A percentile compares a stretch with the other conserved stretches of the same genome.
Evolutionary conservation across 2,888 invertebrate species (phyloP).

Genomic region (Mermis nigrescens): DNA sequence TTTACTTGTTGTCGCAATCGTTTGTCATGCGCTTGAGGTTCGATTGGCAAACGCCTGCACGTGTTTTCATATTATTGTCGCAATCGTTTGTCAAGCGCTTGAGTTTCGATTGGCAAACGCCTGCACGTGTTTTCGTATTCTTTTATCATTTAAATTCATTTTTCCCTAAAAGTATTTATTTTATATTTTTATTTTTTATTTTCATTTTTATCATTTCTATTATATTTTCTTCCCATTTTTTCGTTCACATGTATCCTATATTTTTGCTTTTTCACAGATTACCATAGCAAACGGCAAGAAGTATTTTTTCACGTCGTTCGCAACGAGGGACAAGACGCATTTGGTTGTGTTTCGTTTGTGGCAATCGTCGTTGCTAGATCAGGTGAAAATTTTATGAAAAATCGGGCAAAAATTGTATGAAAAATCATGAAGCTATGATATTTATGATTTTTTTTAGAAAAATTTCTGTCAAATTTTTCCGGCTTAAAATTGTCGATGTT

Average conservation of each 20-base stretch:
- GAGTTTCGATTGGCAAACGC: not conserved
- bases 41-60: too few relatives aligned
- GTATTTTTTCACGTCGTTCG: slow-evolving; percentile 81
- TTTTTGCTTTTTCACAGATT: not conserved
- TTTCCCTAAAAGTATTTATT: too few relatives aligned
- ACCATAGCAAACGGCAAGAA: slow-evolving; percentile 52
- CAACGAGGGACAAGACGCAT: slow-evolving; percentile 77
- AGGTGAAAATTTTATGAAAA: slow-evolving; percentile 39
- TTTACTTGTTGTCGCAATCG: too few relatives aligned
- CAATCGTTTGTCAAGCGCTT: too few relatives aligned
- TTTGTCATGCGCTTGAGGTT: too few relatives aligned
- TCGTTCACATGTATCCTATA: not conserved
- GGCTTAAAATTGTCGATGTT: too few relatives aligned
- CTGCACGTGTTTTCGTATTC: not conserved
- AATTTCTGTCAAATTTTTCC: too few relatives aligned
- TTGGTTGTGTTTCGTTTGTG: slow-evolving; percentile 83
- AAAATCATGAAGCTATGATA: too few relatives aligned
- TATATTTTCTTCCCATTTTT: not conserved
- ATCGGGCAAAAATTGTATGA: too few relatives aligned
- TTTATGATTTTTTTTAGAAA: too few relatives aligned
- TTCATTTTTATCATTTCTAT: not conserved
- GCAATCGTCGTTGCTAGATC: slow-evolving; percentile 83
- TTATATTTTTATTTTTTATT: not conserved
- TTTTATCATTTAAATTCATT: too few relatives aligned
- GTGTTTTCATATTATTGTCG: too few relatives aligned